A percentile compares a stretch with the other conserved stretches of the same genome.
Evolutionary conservation across 2,797 vertebrate genomes (phyloP).

Genomic region (Parauchenoglanis ngamensis): DNA sequence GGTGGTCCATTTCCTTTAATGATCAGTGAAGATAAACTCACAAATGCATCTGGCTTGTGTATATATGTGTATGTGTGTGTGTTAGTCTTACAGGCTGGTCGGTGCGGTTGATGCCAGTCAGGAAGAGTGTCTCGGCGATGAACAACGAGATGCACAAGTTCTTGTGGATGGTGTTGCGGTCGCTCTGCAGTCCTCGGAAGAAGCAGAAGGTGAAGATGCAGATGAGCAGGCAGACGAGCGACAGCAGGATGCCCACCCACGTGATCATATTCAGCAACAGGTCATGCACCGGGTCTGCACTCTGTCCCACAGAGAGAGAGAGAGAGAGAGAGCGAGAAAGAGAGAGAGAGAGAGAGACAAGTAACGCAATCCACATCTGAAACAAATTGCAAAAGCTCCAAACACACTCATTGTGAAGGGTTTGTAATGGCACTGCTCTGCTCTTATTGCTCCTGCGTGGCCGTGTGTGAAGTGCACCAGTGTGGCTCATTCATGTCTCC

Average conservation of each 20-base stretch:
- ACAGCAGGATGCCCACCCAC: conserved; percentile 97
- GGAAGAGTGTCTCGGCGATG: conserved; percentile 93
- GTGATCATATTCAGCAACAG: conserved; percentile 96
- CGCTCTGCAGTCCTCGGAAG: conserved; percentile 96
- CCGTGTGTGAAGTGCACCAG: conserved; percentile 5
- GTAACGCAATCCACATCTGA: neutral
- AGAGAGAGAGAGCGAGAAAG: conserved; percentile 15
- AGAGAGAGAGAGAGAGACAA: conserved; percentile 8
- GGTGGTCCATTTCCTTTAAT: too few relatives aligned
- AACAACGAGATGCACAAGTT: conserved; percentile 97
- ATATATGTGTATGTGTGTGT: conserved; percentile 1
- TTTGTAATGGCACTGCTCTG: conserved; percentile 1
- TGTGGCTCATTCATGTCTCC: neutral
- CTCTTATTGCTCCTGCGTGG: conserved; percentile 29
- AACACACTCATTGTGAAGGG: conserved; percentile 22
- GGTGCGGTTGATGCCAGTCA: conserved; percentile 93
- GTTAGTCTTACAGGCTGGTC: conserved; percentile 90
- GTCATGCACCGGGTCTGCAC: conserved; percentile 87
- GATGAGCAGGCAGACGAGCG: conserved; percentile 95
- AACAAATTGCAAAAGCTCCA: conserved; percentile 12
- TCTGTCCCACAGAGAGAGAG: conserved; percentile 68
- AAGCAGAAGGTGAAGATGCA: conserved; percentile 99
- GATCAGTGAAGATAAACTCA: too few relatives aligned
- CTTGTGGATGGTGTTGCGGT: conserved; percentile 98
- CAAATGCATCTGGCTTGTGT: too few relatives aligned